Evolutionary conservation across 2,888 invertebrate species (phyloP).

Genomic region (Beris morrisii): DNA sequence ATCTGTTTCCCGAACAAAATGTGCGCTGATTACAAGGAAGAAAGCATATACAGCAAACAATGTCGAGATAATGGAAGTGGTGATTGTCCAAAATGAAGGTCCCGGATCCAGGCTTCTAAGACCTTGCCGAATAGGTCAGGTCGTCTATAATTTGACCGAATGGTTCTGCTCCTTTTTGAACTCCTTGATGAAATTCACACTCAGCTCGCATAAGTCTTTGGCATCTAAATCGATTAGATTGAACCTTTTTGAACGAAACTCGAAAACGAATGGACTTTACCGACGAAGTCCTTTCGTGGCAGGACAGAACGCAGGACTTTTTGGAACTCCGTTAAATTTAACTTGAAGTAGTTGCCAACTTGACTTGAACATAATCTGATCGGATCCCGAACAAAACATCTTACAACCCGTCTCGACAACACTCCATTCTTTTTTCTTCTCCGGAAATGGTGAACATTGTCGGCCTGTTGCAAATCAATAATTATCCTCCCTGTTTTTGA

Average conservation of each 20-base stretch:
- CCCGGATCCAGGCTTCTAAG: conserved; percentile 48
- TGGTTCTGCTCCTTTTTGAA: conserved; percentile 42
- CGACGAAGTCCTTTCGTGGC: too few species aligned
- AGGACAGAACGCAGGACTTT: too few species aligned
- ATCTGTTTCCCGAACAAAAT: conserved; percentile 47
- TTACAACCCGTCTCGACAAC: too few species aligned
- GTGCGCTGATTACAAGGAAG: conserved; percentile 48
- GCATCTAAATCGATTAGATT: conserved; percentile 50
- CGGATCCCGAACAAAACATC: too few species aligned
- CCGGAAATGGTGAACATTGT: too few species aligned
- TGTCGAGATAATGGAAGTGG: conserved; percentile 46
- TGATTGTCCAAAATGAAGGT: conserved; percentile 43
- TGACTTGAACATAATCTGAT: too few species aligned
- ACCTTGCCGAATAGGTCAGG: conserved; percentile 45
- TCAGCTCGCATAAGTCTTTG: conserved; percentile 47
- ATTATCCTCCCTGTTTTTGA: too few species aligned
- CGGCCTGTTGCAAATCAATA: too few species aligned
- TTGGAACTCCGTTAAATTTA: too few species aligned
- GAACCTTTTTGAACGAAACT: conserved; percentile 47
- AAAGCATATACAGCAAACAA: conserved; percentile 48
- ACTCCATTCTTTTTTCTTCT: too few species aligned
- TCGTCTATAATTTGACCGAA: conserved; percentile 38
- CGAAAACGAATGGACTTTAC: conserved; percentile 45
- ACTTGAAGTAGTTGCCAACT: too few species aligned
- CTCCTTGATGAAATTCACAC: conserved; percentile 46